phyloP scores from a whole-genome alignment of 2,797 vertebrate species.

The Cuniculus paca region DNA sequence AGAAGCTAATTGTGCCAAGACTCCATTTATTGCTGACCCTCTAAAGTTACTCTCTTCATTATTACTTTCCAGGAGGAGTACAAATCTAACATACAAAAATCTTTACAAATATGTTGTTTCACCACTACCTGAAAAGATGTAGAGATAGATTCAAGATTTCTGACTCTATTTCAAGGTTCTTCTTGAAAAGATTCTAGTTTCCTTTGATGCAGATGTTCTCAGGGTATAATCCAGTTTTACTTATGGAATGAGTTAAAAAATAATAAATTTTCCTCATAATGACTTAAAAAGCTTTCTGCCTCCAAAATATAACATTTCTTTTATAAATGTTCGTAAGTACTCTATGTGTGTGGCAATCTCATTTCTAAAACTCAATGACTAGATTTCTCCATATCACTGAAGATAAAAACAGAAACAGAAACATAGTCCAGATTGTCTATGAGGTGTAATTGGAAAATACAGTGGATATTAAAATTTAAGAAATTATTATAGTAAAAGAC shows the following conservation, averaged over 20 bases:
- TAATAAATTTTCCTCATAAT: neutral
- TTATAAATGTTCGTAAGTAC: neutral
- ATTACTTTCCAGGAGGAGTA: neutral
- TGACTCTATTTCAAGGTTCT: neutral
- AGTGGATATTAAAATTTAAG: neutral
- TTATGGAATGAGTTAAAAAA: neutral
- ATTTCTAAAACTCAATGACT: neutral
- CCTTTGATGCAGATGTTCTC: neutral
- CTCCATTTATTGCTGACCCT: neutral
- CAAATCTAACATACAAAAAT: neutral
- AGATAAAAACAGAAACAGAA: neutral
- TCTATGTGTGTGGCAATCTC: neutral
- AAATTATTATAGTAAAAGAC: neutral
- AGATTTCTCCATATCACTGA: neutral
- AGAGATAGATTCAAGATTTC: neutral
- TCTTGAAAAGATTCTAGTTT: neutral
- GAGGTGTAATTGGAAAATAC: neutral
- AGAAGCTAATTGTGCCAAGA: neutral
- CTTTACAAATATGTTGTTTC: neutral
- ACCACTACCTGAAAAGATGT: neutral
- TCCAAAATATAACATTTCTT: neutral
- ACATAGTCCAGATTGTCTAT: neutral
- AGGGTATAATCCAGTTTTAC: neutral
- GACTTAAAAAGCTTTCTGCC: neutral
- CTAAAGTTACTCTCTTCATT: rapidly evolving